Conservation (phyloP, 2,113 vertebrate species). For the Budorcas taxicolor region DNA sequence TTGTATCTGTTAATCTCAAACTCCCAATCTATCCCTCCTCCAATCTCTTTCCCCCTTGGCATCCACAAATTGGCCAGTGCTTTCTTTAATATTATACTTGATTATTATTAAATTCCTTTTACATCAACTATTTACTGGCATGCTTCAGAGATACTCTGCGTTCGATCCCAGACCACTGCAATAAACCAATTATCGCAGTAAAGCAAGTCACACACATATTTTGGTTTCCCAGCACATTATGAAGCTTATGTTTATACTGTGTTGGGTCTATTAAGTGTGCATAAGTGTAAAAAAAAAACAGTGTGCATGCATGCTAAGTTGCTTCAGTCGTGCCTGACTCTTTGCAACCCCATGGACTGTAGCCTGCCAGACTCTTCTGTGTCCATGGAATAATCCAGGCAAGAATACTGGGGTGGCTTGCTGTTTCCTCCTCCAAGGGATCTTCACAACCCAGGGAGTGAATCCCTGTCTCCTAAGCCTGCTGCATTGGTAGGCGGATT, state of each 20-base stretch:
- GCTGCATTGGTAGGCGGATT: background rate
- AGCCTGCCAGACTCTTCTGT: background rate
- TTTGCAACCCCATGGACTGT: background rate
- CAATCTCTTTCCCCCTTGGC: background rate
- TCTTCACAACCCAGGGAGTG: background rate
- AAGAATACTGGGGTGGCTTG: background rate
- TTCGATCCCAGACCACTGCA: background rate
- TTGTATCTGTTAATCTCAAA: background rate
- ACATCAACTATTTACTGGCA: background rate
- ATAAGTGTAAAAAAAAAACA: background rate
- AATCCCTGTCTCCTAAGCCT: background rate
- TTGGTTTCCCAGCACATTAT: background rate
- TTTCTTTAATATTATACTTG: background rate
- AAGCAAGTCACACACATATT: background rate
- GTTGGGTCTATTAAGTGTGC: background rate
- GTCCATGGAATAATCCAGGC: background rate
- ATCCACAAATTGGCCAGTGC: background rate
- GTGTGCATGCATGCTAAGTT: background rate
- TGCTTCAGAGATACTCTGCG: background rate
- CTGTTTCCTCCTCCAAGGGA: background rate
- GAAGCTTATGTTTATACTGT: background rate
- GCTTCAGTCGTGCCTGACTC: background rate
- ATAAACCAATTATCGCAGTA: background rate
- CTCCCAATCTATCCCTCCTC: background rate
- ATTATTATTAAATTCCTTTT: background rate